Evolutionary conservation across 2,888 invertebrate species (phyloP), one percentile per base, ranked within the genome.

Genomic region (Venusia cambrica): DNA sequence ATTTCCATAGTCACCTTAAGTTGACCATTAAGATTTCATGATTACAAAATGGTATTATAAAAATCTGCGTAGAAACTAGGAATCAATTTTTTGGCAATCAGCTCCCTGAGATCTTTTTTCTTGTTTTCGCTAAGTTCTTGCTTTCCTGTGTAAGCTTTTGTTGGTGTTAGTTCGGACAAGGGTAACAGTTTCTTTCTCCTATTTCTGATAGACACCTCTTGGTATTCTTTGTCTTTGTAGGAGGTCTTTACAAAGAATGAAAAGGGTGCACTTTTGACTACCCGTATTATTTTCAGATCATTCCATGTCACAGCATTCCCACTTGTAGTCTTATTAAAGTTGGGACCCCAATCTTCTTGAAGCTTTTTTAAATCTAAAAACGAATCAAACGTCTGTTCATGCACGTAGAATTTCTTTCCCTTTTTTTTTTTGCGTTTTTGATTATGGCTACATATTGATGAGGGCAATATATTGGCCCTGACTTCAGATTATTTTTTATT

Each of bases 331-430:
- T 9, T 33, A 21, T 9, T 41, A 42, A 38, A 54, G 25, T 54
- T 54, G 21, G 48, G 48, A 2, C 47, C 51, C 48, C 48, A 52
- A 2, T 53, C 34, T 13, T 51, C 45, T 31, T 50, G 48, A n/a
- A 53, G 22, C 9, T 4, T 1, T 35, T 48, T 51, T 7, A 40
- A 14, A 13, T 51, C 29, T 1, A 34, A 5, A 38, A 49, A 49
- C 4, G 22, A 42, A 2, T 48, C 44, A 19, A 24, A 47, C 0
- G 38, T 38, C 8, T 48, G 3, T 16, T 45, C 45, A 6, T 51
- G 43, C 3, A 55, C 43, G 27, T 34, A n/a, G n/a, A n/a, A n/a
- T n/a, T n/a, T n/a, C n/a, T n/a, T n/a, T n/a, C n/a, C n/a, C n/a
- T n/a, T n/a, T n/a, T n/a, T n/a, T n/a, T n/a, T n/a, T n/a, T n/a